Percentiles rank a stretch among this genome's conserved stretches.
Evolutionary conservation across 2,888 invertebrate genomes (phyloP).

Genomic region (Alviniconcha strummeri): DNA sequence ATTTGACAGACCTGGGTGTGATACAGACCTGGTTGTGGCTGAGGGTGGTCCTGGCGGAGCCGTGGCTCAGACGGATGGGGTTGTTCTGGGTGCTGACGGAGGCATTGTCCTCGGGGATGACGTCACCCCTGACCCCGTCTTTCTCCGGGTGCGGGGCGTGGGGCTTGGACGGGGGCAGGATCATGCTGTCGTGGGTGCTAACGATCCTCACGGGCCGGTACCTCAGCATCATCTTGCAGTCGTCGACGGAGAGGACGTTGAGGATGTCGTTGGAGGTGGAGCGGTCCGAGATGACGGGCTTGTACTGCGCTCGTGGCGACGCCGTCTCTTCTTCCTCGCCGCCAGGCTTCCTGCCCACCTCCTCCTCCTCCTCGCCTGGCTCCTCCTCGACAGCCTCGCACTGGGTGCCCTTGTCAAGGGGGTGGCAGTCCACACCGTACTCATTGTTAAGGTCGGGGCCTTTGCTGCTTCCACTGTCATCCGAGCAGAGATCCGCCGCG

Average conservation of each 20-base stretch:
- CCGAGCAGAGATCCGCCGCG: too few species aligned
- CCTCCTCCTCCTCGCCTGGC: too few species aligned
- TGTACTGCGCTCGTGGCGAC: not conserved
- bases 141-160: not conserved
- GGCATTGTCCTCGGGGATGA: not conserved
- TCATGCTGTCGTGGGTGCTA: conserved; percentile 24
- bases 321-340: not conserved
- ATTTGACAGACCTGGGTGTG: not conserved
- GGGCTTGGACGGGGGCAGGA: conserved; percentile 23
- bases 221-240: conserved; percentile 56
- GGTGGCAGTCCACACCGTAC: not conserved
- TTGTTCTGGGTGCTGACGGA: not conserved
- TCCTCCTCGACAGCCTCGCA: not conserved
- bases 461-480: too few species aligned
- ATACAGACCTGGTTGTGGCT: not conserved
- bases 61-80: conserved; percentile 30
- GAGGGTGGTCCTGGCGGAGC: conserved; percentile 18
- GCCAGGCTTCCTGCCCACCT: not conserved
- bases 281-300: not conserved
- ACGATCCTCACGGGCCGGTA: conserved; percentile 42
- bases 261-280: conserved; percentile 58
- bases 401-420: not conserved
- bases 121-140: not conserved
- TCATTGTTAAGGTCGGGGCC: not conserved
- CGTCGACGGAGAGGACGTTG: conserved; percentile 62